Percentiles rank a stretch among this genome's conserved stretches.
Evolutionary conservation across 2,888 invertebrate species (phyloP).

Genomic region (Drosophila sordidula): DNA sequence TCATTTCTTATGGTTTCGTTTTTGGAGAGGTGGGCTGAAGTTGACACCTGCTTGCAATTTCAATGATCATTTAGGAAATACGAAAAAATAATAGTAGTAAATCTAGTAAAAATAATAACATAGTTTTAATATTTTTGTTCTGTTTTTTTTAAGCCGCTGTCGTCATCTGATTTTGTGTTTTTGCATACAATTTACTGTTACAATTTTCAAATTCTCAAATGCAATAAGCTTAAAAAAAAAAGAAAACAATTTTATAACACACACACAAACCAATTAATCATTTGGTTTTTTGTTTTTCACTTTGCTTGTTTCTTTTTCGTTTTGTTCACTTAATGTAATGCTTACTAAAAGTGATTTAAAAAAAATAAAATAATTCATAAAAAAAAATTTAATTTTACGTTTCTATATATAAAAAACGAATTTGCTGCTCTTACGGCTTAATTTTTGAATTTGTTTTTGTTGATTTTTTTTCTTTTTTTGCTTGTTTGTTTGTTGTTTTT

Average conservation of each 20-base stretch:
- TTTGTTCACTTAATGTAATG: slow-evolving; percentile 63
- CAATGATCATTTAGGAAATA: slow-evolving; percentile 9
- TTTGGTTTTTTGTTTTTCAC: slow-evolving; percentile 23
- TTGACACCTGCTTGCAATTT: slow-evolving; percentile 26
- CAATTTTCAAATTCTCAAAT: slow-evolving; percentile 34
- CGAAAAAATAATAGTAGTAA: slow-evolving; percentile 28
- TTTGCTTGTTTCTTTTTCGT: slow-evolving; percentile 17
- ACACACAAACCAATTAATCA: slow-evolving; percentile 32
- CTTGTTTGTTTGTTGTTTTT: slow-evolving; percentile 18
- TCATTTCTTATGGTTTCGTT: background rate
- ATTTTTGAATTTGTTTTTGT: slow-evolving; percentile 33
- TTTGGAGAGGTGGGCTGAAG: slow-evolving; percentile 15
- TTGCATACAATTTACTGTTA: slow-evolving; percentile 32
- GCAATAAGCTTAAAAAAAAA: slow-evolving; percentile 18
- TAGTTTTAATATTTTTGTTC: slow-evolving; percentile 15
- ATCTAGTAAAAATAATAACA: slow-evolving; percentile 20
- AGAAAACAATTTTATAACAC: slow-evolving; percentile 22
- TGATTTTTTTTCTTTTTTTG: slow-evolving; percentile 19
- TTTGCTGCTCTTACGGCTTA: slow-evolving; percentile 56
- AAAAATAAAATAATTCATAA: slow-evolving; percentile 66
- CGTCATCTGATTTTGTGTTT: slow-evolving; percentile 17
- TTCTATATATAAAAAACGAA: slow-evolving; percentile 58
- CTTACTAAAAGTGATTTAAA: slow-evolving; percentile 59
- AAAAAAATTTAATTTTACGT: slow-evolving; percentile 62
- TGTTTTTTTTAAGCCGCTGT: slow-evolving; percentile 8